Percentiles rank a stretch among this genome's conserved stretches.
Evolutionary conservation across 2,888 invertebrate genomes (phyloP).

Genomic region (Caradrina kadenii): DNA sequence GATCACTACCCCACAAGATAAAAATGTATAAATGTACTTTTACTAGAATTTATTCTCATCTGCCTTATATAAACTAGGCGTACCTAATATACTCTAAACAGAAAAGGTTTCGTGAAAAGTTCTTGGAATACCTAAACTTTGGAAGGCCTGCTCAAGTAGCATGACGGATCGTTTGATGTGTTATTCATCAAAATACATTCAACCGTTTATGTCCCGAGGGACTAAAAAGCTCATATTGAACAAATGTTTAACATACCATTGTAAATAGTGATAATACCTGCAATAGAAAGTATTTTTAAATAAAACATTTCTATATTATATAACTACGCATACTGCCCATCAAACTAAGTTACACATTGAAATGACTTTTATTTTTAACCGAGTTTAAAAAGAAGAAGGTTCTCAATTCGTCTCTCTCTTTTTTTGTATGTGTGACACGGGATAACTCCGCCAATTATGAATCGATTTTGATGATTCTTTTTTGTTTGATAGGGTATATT

Average conservation of each 20-base stretch:
- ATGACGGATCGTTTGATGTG: conserved; percentile 30
- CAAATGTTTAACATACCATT: conserved; percentile 61
- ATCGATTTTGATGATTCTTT: too few species aligned
- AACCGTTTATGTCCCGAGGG: conserved; percentile 34
- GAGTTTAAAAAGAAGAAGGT: too few species aligned
- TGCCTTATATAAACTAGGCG: neutral
- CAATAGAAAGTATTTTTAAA: conserved; percentile 52
- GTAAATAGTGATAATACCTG: conserved; percentile 64
- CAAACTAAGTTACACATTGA: too few species aligned
- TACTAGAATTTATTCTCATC: conserved; percentile 1
- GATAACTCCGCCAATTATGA: too few species aligned
- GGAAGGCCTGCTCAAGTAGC: conserved; percentile 10
- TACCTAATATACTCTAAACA: conserved; percentile 15
- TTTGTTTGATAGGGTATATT: too few species aligned
- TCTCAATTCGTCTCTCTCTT: too few species aligned
- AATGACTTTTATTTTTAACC: too few species aligned
- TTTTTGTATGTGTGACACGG: too few species aligned
- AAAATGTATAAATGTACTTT: neutral
- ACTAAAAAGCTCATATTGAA: conserved; percentile 55
- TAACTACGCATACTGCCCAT: too few species aligned
- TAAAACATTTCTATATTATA: too few species aligned
- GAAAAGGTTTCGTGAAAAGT: conserved; percentile 11
- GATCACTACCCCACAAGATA: neutral
- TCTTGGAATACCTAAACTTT: neutral
- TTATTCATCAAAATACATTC: conserved; percentile 40